phyloP scores from a whole-genome alignment of 2,888 invertebrate genomes.

The Caenorhabditis sp. region DNA sequence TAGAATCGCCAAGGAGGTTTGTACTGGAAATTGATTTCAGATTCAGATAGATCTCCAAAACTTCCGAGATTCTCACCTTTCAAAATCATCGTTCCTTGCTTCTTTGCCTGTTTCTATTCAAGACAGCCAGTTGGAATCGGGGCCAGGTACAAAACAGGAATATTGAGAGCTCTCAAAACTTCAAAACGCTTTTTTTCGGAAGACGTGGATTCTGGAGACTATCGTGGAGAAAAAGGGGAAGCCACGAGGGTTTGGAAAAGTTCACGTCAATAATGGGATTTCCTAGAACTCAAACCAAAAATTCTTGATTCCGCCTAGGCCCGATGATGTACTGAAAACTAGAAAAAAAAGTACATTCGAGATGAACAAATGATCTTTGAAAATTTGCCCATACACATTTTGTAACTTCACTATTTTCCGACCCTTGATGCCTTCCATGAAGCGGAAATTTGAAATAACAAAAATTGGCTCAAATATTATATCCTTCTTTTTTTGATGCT shows the following conservation, averaged over 20 bases:
- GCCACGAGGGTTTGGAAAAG: too few species aligned
- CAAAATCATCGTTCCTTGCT: conserved; percentile 18
- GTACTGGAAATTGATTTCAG: conserved; percentile 15
- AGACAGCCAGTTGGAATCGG: neutral
- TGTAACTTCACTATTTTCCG: neutral
- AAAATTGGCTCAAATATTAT: too few species aligned
- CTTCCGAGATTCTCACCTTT: conserved; percentile 5
- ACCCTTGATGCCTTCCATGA: neutral
- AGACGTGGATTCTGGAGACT: neutral
- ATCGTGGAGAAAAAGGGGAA: too few species aligned
- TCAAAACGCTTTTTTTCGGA: neutral
- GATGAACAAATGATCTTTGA: too few species aligned
- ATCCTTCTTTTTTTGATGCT: neutral
- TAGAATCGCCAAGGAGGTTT: conserved; percentile 24
- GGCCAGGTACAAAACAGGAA: neutral
- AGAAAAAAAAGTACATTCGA: too few species aligned
- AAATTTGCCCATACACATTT: neutral
- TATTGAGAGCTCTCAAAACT: neutral
- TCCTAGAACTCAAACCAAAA: too few species aligned
- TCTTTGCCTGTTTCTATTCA: neutral
- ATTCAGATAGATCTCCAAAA: neutral
- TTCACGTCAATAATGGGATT: too few species aligned
- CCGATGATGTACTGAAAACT: too few species aligned
- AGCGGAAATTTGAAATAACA: too few species aligned
- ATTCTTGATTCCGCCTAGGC: too few species aligned